These are phyloP conservation scores for Drosophila tristis DNA, from an alignment of 1,140 invertebrate genomes.

Conservation along the genomic window DNA sequence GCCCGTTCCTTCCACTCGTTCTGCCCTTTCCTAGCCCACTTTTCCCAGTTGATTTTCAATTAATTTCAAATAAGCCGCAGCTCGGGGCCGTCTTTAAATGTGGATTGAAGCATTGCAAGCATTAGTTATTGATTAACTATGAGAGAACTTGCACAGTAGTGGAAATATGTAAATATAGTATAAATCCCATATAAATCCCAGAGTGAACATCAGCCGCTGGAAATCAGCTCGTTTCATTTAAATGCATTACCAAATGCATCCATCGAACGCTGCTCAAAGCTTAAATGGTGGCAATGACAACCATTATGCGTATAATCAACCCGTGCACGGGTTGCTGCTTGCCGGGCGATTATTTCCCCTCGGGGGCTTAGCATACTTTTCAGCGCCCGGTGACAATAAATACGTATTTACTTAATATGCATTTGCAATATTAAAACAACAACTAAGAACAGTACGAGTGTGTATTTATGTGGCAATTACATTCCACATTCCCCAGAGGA, in stretches of 20 bases:
- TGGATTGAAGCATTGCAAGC: background rate
- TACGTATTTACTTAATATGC: constrained; percentile 39
- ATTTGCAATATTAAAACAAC: constrained; percentile 34
- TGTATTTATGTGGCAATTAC: constrained; percentile 3
- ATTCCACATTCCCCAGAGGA: constrained; percentile 8
- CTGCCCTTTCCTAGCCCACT: background rate
- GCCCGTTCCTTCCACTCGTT: background rate
- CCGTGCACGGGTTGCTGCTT: background rate
- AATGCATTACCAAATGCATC: constrained; percentile 11
- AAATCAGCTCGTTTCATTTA: constrained; percentile 27
- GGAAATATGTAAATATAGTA: too few species aligned
- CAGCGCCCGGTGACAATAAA: constrained; percentile 39
- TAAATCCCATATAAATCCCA: too few species aligned
- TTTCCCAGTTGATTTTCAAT: constrained; percentile 25
- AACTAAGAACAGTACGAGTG: background rate
- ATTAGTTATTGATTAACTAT: background rate
- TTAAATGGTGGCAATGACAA: constrained; percentile 4
- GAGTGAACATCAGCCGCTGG: too few species aligned
- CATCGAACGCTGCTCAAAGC: too few species aligned
- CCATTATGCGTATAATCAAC: constrained; percentile 28
- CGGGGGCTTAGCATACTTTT: constrained; percentile 61
- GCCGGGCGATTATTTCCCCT: constrained; percentile 19
- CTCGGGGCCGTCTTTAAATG: background rate
- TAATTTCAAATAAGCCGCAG: constrained; percentile 19
- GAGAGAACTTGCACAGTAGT: too few species aligned